Evolutionary conservation across 2,797 vertebrate genomes (phyloP), one percentile per base, ranked within the genome.

Genomic region (Lagodon rhomboides): DNA sequence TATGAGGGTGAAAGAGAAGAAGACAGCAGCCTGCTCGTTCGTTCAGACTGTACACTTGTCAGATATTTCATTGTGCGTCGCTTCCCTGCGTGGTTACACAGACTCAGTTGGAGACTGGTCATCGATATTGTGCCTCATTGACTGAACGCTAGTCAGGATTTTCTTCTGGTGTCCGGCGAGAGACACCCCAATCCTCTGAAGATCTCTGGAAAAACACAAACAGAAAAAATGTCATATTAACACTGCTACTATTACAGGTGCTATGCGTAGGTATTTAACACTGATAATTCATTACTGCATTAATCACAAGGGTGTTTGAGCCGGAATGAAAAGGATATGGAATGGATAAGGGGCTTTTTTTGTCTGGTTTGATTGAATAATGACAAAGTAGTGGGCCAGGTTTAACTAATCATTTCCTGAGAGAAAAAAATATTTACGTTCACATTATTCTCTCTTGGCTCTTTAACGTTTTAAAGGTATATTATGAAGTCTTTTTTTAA

Each of bases 91-190:
- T 16, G 51, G 83, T 96, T 95, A 98, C 82, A 97, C 97, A 74
- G 97, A 97, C n/a, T 97, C 95, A 11, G 96, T 97, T 0, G 97
- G 97, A 70, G 97, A 97, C 92, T 97, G 97, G 92, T 95, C 97
- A 89, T 95, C 97, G 80, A 94, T 92, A 88, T 97, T 96, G 85
- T 95, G 95, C 91, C 96, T 96, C 96, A 99, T 98, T 6, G 96
- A 96, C 93, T 99, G 96, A 44, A 98, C 96, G 17, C 98, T 98
- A 93, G 97, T 98, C 88, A 99, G 94, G 85, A 99, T 98, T 94
- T 99, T 99, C 96, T 99, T 99, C 95, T 99, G 98, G 93, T 99
- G 98, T 86, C 98, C 98, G 13, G 97, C 98, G 82, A 99, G 93
- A 82, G 96, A 97, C 82, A 99, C 96, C 1, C 98, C 98, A 84